These are phyloP conservation scores for Platycheirus albimanus DNA, from an alignment of 2,888 invertebrate species.

Conservation along the genomic window DNA sequence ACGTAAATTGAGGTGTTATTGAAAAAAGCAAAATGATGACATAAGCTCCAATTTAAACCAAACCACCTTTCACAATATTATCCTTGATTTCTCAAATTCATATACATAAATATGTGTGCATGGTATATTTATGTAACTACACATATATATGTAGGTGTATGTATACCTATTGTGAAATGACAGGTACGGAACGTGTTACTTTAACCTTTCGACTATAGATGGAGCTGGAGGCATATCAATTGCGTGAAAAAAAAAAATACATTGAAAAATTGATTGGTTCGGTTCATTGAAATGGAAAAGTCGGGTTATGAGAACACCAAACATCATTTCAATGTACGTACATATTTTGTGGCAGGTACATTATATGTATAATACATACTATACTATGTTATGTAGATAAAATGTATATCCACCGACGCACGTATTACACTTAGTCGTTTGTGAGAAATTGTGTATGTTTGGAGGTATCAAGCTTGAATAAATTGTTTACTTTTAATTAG, in stretches of 20 bases:
- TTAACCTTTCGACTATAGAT: background rate
- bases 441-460: no score
- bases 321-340: background rate
- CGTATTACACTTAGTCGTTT: no score
- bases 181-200: constrained; percentile 6
- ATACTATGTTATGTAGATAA: no score
- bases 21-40: background rate
- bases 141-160: no score
- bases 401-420: no score
- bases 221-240: constrained; percentile 3
- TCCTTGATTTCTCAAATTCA: background rate
- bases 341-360: no score
- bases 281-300: constrained; percentile 7
- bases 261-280: background rate
- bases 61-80: background rate
- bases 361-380: no score
- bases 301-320: background rate
- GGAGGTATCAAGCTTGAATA: no score
- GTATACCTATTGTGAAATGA: background rate
- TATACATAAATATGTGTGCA: no score
- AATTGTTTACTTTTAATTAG: no score
- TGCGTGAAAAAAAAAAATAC: constrained; percentile 1
- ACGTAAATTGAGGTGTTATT: constrained; percentile 4
- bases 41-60: background rate
- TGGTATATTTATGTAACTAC: no score